These are phyloP conservation scores for Syritta pipiens DNA, from an alignment of 2,888 invertebrate genomes.

Conservation along the genomic window DNA sequence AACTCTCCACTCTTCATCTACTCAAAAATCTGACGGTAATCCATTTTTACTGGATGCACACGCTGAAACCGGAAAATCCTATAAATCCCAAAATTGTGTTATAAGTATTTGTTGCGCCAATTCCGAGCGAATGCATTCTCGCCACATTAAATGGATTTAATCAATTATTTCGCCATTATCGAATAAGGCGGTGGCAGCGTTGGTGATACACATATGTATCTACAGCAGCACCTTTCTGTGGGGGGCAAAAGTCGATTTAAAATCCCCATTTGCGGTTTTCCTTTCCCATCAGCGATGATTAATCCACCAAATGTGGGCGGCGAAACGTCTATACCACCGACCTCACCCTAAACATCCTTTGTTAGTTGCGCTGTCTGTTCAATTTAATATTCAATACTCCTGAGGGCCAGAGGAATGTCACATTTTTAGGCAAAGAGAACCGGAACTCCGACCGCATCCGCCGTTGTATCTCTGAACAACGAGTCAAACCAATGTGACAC, in stretches of 20 bases:
- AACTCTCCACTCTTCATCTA: constrained; percentile 27
- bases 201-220: constrained; percentile 1
- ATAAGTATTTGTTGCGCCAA: constrained; percentile 50
- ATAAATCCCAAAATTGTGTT: constrained; percentile 56
- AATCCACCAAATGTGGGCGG: constrained; percentile 6
- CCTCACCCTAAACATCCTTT: constrained; percentile 19
- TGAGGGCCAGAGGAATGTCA: constrained; percentile 3
- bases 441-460: constrained; percentile 17
- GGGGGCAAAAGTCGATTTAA: constrained; percentile 53
- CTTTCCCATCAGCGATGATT: constrained; percentile 48
- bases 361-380: constrained; percentile 22
- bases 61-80: constrained; percentile 23
- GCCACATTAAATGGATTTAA: constrained; percentile 59
- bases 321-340: not conserved
- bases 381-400: constrained; percentile 40
- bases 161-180: constrained; percentile 65
- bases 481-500: constrained; percentile 53
- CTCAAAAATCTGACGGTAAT: constrained; percentile 48
- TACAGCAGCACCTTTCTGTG: constrained; percentile 17
- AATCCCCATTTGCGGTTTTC: constrained; percentile 47
- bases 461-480: constrained; percentile 27
- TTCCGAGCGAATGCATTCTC: constrained; percentile 23
- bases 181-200: constrained; percentile 22
- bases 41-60: constrained; percentile 27
- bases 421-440: not conserved